These are phyloP conservation scores for Toxotes chatareus DNA, from an alignment of 2,113 vertebrate genomes.

Conservation along the genomic window DNA sequence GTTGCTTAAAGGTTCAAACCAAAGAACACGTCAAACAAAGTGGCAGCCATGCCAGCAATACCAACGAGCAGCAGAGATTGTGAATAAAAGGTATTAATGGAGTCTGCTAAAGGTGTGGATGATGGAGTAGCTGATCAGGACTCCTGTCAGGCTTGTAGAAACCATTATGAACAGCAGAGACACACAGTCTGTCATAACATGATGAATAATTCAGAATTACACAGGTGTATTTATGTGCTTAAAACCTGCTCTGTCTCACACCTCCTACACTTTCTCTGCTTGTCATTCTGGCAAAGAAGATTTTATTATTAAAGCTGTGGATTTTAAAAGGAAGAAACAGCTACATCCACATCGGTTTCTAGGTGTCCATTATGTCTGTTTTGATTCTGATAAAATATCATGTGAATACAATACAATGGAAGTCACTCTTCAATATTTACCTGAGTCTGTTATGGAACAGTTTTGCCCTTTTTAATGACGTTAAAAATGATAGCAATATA, in stretches of 20 bases:
- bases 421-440: not conserved
- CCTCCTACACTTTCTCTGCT: slow-evolving; percentile 16
- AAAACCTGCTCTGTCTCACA: slow-evolving; percentile 37
- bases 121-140: slow-evolving; percentile 3
- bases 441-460: not conserved
- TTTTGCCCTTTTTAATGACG: not conserved
- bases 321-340: slow-evolving; percentile 1
- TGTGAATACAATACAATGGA: slow-evolving; percentile 1
- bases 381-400: not conserved
- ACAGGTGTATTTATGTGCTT: slow-evolving; percentile 36
- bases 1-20: slow-evolving; percentile 2
- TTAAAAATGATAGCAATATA: not conserved
- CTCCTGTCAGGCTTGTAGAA: slow-evolving; percentile 9
- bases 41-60: not conserved
- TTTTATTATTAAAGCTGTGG: not conserved
- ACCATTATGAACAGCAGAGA: slow-evolving; percentile 31
- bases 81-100: not conserved
- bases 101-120: slow-evolving; percentile 29
- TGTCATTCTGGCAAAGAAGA: slow-evolving; percentile 27
- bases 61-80: not conserved
- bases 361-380: not conserved
- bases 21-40: slow-evolving; percentile 23
- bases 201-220: slow-evolving; percentile 45
- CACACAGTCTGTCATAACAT: slow-evolving; percentile 31
- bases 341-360: not conserved